Percentiles rank a stretch among this genome's conserved stretches.
These are phyloP conservation scores for Cryptotermes secundus DNA, from an alignment of 1,140 invertebrate genomes.

Conservation along the genomic window DNA sequence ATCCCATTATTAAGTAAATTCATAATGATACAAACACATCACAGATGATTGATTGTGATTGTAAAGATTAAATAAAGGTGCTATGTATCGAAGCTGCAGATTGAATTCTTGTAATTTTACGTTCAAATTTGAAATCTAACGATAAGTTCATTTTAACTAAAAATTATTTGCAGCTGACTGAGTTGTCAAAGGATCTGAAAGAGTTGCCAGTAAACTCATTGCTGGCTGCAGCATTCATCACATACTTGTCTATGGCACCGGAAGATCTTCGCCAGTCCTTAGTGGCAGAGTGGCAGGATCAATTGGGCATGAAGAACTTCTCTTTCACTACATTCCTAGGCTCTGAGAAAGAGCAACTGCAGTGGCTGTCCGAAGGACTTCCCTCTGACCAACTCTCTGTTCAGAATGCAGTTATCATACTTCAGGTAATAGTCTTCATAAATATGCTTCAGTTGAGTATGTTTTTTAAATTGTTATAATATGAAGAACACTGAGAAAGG, in stretches of 20 bases:
- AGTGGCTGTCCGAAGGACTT: conserved; percentile 85
- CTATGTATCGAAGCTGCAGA: too few species aligned
- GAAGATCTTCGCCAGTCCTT: conserved; percentile 64
- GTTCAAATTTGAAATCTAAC: too few species aligned
- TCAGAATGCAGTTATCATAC: conserved; percentile 80
- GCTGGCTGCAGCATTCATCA: conserved; percentile 74
- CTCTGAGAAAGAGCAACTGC: conserved; percentile 67
- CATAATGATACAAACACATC: too few species aligned
- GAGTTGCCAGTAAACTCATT: conserved; percentile 65
- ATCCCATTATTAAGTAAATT: too few species aligned
- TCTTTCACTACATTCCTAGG: conserved; percentile 70
- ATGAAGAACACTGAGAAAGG: not conserved
- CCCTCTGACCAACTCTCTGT: conserved; percentile 75
- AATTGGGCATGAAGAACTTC: conserved; percentile 55
- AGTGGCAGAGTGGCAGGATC: conserved; percentile 59
- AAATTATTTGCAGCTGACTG: conserved; percentile 17
- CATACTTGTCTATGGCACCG: conserved; percentile 67
- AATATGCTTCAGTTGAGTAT: not conserved
- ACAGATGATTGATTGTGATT: too few species aligned
- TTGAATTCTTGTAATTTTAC: too few species aligned
- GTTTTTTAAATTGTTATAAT: not conserved
- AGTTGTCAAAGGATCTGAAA: conserved; percentile 47
- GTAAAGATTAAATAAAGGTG: too few species aligned
- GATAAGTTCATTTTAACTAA: not conserved
- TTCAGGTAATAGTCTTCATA: conserved; percentile 57